phyloP scores from a whole-genome alignment of 2,797 vertebrate genomes.

The Melanotaenia pygmaea region DNA sequence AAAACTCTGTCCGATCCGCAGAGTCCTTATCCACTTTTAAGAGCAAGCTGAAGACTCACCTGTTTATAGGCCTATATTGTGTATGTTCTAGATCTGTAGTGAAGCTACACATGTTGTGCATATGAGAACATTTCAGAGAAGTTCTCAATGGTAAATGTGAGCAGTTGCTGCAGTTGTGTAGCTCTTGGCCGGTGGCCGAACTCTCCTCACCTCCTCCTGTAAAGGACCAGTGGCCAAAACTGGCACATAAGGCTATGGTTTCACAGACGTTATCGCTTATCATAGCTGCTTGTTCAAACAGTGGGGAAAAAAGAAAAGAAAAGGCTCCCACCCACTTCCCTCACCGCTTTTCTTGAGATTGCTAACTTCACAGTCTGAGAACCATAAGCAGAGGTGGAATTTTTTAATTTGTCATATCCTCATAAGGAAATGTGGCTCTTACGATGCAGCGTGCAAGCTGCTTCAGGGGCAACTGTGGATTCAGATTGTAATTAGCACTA shows the following conservation, averaged over 20 bases:
- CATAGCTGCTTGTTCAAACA: slow-evolving; percentile 82
- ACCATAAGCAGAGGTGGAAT: slow-evolving; percentile 80
- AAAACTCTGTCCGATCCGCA: too few relatives aligned
- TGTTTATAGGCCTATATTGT: slow-evolving; percentile 61
- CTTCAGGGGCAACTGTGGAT: slow-evolving; percentile 49
- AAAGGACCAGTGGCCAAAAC: slow-evolving; percentile 45
- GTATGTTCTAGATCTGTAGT: slow-evolving; percentile 34
- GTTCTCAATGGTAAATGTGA: slow-evolving; percentile 76
- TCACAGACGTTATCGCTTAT: slow-evolving; percentile 69
- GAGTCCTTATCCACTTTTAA: too few relatives aligned
- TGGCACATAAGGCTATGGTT: slow-evolving; percentile 72
- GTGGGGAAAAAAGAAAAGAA: slow-evolving; percentile 21
- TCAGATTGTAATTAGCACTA: slow-evolving; percentile 65
- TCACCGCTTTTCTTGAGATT: slow-evolving; percentile 69
- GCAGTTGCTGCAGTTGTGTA: slow-evolving; percentile 84
- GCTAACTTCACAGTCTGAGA: slow-evolving; percentile 90
- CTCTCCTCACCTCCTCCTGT: slow-evolving; percentile 21
- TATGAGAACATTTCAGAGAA: slow-evolving; percentile 69
- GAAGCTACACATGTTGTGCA: slow-evolving; percentile 73
- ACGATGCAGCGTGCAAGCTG: slow-evolving; percentile 39
- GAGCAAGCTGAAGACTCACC: too few relatives aligned
- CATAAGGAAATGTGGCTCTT: slow-evolving; percentile 85
- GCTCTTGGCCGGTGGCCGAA: slow-evolving; percentile 72
- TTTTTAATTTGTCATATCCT: slow-evolving; percentile 80
- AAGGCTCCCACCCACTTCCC: slow-evolving; percentile 71